These are phyloP conservation scores for Cisticola juncidis DNA, from an alignment of 2,113 vertebrate species.

Conservation along the genomic window DNA sequence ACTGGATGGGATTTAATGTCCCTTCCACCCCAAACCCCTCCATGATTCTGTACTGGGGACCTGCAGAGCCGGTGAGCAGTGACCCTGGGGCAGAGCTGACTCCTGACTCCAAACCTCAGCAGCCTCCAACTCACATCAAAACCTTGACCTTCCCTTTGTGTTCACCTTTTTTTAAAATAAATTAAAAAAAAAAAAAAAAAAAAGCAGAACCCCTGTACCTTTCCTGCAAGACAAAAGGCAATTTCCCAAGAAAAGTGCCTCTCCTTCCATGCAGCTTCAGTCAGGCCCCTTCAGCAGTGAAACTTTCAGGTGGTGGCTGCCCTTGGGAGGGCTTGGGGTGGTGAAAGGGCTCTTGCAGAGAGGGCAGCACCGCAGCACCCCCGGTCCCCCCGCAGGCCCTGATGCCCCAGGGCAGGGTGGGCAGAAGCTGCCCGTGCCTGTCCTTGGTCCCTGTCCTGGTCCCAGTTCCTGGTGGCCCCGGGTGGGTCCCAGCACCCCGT, in stretches of 20 bases:
- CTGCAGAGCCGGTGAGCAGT: rapidly evolving
- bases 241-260: neutral
- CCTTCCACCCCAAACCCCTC: neutral
- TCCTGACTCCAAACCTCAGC: neutral
- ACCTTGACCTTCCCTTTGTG: rapidly evolving
- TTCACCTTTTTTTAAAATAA: neutral
- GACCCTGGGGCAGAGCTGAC: neutral
- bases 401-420: rapidly evolving
- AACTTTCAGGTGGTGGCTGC: neutral
- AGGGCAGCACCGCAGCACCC: neutral
- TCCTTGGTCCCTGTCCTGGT: rapidly evolving
- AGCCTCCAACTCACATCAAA: rapidly evolving
- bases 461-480: rapidly evolving
- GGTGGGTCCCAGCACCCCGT: too few species aligned
- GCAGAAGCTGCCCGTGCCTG: neutral
- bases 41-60: rapidly evolving
- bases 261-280: neutral
- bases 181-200: too few species aligned
- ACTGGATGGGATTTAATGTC: rapidly evolving
- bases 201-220: rapidly evolving
- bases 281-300: neutral
- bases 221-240: neutral
- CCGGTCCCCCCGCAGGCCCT: neutral
- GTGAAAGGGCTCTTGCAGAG: neutral
- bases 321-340: neutral